Percentiles rank a stretch among this genome's conserved stretches.
Conservation (phyloP, 2,113 vertebrate species). For the Desmodus rotundus region DNA sequence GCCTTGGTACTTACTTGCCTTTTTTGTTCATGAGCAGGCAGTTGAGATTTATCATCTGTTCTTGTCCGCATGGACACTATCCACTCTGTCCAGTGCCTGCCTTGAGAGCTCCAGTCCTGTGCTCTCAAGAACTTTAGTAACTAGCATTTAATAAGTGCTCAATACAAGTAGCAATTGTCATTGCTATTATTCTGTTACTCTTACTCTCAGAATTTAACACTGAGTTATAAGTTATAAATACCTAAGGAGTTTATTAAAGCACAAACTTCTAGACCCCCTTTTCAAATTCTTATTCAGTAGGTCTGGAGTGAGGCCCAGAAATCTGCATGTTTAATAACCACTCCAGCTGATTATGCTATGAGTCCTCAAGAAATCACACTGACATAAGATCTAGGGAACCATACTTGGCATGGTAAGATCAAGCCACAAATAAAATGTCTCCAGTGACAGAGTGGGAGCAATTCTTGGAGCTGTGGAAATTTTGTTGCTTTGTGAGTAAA, state of each 20-base stretch:
- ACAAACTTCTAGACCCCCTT: not conserved
- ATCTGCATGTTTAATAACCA: not conserved
- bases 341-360: not conserved
- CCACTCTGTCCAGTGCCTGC: not conserved
- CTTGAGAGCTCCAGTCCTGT: not conserved
- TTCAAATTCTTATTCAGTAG: not conserved
- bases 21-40: not conserved
- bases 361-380: conserved; percentile 18
- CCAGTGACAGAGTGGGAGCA: not conserved
- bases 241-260: not conserved
- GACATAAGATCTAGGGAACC: not conserved
- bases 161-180: not conserved
- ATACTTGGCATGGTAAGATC: not conserved
- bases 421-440: conserved; percentile 21
- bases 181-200: not conserved
- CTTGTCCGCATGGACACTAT: not conserved
- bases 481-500: conserved; percentile 34
- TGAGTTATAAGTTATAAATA: not conserved
- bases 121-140: not conserved
- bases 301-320: not conserved
- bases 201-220: conserved; percentile 13
- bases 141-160: conserved; percentile 8
- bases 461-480: not conserved
- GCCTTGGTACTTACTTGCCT: not conserved
- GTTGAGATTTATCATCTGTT: not conserved